Conservation (phyloP, 2,113 vertebrate species). For the Epinephelus moara region DNA sequence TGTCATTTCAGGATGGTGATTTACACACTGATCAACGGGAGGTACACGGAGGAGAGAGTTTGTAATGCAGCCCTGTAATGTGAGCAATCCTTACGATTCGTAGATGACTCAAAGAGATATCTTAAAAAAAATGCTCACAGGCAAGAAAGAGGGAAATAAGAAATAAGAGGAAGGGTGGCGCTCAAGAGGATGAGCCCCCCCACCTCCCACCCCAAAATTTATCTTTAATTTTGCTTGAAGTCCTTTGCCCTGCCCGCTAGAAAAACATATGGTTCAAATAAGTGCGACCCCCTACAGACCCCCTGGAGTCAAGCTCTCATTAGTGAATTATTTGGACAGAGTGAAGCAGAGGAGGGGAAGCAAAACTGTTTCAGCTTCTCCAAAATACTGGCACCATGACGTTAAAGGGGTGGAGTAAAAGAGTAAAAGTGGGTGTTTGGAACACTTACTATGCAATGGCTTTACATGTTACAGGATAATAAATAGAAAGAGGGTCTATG, state of each 20-base stretch:
- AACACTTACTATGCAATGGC: conserved; percentile 22
- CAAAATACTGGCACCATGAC: conserved; percentile 35
- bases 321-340: conserved; percentile 74
- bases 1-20: conserved; percentile 54
- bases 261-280: conserved; percentile 83
- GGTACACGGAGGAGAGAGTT: not conserved
- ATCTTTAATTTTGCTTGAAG: conserved; percentile 71
- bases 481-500: conserved; percentile 58
- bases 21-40: conserved; percentile 34
- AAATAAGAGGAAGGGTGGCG: conserved; percentile 55
- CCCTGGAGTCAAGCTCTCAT: conserved; percentile 72
- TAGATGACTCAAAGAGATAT: conserved; percentile 43
- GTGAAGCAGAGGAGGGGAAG: conserved; percentile 44
- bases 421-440: conserved; percentile 3
- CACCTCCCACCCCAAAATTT: conserved; percentile 43
- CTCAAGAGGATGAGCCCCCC: conserved; percentile 39
- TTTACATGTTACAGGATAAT: conserved; percentile 53
- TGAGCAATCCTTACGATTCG: conserved; percentile 38
- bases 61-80: conserved; percentile 23
- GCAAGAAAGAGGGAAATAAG: conserved; percentile 29
- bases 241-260: conserved; percentile 45
- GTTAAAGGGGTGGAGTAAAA: conserved; percentile 22
- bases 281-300: conserved; percentile 68
- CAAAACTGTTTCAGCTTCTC: conserved; percentile 31
- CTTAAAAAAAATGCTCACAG: not conserved